Evolutionary conservation across 2,888 invertebrate genomes (phyloP).

Genomic region (Thalpophila matura): DNA sequence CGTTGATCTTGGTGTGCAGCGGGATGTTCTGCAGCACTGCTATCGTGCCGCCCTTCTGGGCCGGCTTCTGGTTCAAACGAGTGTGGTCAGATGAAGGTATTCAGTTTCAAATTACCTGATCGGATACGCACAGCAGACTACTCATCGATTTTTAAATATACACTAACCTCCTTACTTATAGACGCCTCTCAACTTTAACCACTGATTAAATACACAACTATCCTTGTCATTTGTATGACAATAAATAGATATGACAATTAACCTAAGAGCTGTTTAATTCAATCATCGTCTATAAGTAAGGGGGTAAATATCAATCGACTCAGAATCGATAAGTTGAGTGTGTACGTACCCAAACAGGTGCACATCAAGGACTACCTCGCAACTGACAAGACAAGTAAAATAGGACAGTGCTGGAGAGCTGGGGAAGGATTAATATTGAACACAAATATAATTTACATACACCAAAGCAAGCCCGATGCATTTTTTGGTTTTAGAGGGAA

Average conservation of each 20-base stretch:
- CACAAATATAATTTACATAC: conserved; percentile 56
- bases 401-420: conserved; percentile 38
- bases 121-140: conserved; percentile 25
- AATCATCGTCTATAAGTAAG: too few species aligned
- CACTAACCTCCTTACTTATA: too few species aligned
- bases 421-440: conserved; percentile 45
- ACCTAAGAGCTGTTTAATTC: too few species aligned
- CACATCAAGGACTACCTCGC: conserved; percentile 16
- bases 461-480: too few species aligned
- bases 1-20: conserved; percentile 82
- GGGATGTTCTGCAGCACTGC: conserved; percentile 87
- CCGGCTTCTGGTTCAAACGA: conserved; percentile 71
- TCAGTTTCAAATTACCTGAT: background rate
- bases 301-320: too few species aligned
- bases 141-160: background rate
- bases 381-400: conserved; percentile 41
- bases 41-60: conserved; percentile 77
- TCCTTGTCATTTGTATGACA: too few species aligned
- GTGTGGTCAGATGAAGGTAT: conserved; percentile 15
- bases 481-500: too few species aligned
- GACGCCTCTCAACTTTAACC: too few species aligned
- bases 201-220: too few species aligned
- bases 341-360: conserved; percentile 33
- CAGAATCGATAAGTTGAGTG: background rate
- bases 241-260: too few species aligned